Evolutionary conservation across 2,888 invertebrate genomes (phyloP).

Genomic region (Eupeodes latifasciatus): DNA sequence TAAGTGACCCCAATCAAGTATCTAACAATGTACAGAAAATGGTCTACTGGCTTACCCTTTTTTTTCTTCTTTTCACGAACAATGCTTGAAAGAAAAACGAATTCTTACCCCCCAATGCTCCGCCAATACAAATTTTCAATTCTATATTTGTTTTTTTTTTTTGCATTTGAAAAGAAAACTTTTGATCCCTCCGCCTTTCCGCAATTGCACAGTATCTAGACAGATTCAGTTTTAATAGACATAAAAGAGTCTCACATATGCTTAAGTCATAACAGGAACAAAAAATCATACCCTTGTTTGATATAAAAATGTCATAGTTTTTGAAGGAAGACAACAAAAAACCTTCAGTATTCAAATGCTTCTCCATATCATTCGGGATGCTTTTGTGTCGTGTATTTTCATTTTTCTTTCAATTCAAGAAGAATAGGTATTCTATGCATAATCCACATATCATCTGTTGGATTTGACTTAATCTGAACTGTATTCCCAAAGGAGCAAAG

Average conservation of each 20-base stretch:
- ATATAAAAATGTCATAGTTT: constrained; percentile 27
- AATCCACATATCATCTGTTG: constrained; percentile 12
- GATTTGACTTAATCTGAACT: background rate
- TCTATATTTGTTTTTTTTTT: constrained; percentile 13
- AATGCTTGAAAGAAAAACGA: background rate
- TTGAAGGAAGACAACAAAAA: background rate
- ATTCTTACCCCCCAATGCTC: background rate
- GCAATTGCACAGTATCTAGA: background rate
- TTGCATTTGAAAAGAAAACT: constrained; percentile 20
- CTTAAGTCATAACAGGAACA: background rate
- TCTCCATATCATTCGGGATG: background rate
- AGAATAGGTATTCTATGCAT: background rate
- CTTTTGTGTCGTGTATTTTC: background rate
- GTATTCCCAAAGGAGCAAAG: background rate
- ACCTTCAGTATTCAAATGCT: background rate
- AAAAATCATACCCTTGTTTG: constrained; percentile 24
- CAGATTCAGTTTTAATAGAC: constrained; percentile 9
- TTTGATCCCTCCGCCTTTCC: background rate
- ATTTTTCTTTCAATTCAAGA: background rate
- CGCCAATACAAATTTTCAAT: background rate
- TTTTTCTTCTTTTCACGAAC: constrained; percentile 38
- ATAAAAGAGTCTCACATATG: constrained; percentile 9
- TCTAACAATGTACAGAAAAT: constrained; percentile 57
- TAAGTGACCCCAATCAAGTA: constrained; percentile 70
- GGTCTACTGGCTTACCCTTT: constrained; percentile 60